phyloP scores from a whole-genome alignment of 2,113 vertebrate genomes.

The Acrocephalus kingi region DNA sequence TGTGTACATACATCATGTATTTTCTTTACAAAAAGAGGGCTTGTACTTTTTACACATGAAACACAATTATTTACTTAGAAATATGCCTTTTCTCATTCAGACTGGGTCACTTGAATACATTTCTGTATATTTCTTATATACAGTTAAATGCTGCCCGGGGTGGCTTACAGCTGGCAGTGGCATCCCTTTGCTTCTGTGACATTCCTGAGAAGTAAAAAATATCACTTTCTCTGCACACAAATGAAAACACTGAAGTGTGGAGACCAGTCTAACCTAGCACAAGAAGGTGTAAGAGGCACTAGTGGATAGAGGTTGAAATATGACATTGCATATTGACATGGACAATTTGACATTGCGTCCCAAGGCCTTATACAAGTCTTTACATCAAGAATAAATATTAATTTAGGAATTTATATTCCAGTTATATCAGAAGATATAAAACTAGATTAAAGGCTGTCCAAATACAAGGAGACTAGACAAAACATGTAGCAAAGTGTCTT shows the following conservation, averaged over 20 bases:
- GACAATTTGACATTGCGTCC: not conserved
- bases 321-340: accelerated
- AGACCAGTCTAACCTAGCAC: not conserved
- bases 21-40: not conserved
- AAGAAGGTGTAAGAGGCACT: not conserved
- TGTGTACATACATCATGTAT: not conserved
- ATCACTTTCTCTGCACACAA: not conserved
- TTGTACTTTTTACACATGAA: not conserved
- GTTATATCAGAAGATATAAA: not conserved
- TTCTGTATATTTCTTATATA: not conserved
- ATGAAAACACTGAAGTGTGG: not conserved
- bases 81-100: not conserved
- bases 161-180: not conserved
- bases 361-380: not conserved
- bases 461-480: conserved; percentile 12
- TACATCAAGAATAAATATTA: not conserved
- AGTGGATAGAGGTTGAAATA: not conserved
- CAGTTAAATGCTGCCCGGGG: not conserved
- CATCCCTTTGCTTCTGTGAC: not conserved
- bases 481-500: conserved; percentile 4
- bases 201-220: not conserved
- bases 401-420: not conserved
- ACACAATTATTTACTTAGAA: not conserved
- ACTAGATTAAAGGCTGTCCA: not conserved
- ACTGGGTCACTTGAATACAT: not conserved